Base-by-base conservation (phyloP, 2,888 invertebrate genomes). In the Cyclophora punctaria region DNA sequence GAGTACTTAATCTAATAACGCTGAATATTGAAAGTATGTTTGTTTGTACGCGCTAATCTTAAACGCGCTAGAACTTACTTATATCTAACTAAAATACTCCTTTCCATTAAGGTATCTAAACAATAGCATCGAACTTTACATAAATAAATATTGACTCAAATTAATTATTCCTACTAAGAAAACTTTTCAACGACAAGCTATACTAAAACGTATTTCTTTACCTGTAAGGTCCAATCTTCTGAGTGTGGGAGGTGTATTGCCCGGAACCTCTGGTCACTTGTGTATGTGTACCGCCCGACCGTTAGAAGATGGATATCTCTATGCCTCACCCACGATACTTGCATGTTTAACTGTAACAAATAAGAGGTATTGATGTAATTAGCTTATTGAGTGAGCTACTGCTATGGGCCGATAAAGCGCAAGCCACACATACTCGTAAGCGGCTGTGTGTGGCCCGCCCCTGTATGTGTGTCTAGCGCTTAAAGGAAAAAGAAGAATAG, bases 281-380 rank as follows among this genome's bases (percentile, higher is more conserved):
- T 96, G 86, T 97, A 97, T 7, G 96, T 96, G 80, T 96, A 96
- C 47, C 94, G 91, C 37, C 96, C 97, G 50, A 96, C 95, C 0
- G 96, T 96, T 63, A 97, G 90, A 69, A 97, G 88, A 78, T 97
- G 97, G 56, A 96, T 95, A 82, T 97, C 97, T 66, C 96, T 90
- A 81, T 96, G 96, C 56, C 96, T 91, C 57, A 97, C 95, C 96
- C 96, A 97, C 41, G 96, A 96, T 65, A 97, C 96, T 92, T 97
- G 94, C 80, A 93, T 84, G 62, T 87, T 87, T 48, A 88, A 66
- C 87, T 88, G 74, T 2, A 79, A 82, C 71, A 83, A 80, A 58
- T 20, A 20, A 20, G 20, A 20, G 20, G 20, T 20, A 20, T 20
- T 20, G 20, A 20, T 20, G 20, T 20, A 20, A 20, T 20, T 20